Evolutionary conservation across 2,113 vertebrate genomes (phyloP).

Genomic region (Ondatra zibethicus): DNA sequence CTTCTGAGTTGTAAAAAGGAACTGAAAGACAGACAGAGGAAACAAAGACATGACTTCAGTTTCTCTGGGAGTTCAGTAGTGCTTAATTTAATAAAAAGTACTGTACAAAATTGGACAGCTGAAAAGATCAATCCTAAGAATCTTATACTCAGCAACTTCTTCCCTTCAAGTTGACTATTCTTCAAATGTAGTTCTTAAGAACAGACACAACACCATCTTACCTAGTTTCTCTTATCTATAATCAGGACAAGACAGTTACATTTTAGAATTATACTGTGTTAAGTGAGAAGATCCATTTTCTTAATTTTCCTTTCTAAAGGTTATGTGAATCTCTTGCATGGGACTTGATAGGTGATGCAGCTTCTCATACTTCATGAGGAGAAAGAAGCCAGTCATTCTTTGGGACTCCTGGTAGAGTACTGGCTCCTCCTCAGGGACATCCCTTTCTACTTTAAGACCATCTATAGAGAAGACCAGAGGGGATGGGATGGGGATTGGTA

Average conservation of each 20-base stretch:
- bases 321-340: background rate
- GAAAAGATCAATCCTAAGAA: background rate
- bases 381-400: background rate
- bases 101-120: conserved; percentile 7
- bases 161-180: background rate
- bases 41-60: background rate
- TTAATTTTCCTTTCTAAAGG: conserved; percentile 14
- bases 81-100: background rate
- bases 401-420: background rate
- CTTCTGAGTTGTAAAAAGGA: conserved; percentile 21
- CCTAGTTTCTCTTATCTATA: background rate
- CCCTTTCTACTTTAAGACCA: background rate
- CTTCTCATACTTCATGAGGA: background rate
- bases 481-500: background rate
- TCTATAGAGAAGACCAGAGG: background rate
- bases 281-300: conserved; percentile 4
- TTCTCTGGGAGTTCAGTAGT: background rate
- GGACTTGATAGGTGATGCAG: background rate
- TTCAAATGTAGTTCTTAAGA: background rate
- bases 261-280: background rate
- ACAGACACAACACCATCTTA: background rate
- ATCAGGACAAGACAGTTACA: background rate
- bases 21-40: background rate
- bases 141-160: background rate
- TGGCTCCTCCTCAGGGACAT: background rate